Base-by-base conservation (phyloP, 2,113 vertebrate species). In the Brevimyrus niger region DNA sequence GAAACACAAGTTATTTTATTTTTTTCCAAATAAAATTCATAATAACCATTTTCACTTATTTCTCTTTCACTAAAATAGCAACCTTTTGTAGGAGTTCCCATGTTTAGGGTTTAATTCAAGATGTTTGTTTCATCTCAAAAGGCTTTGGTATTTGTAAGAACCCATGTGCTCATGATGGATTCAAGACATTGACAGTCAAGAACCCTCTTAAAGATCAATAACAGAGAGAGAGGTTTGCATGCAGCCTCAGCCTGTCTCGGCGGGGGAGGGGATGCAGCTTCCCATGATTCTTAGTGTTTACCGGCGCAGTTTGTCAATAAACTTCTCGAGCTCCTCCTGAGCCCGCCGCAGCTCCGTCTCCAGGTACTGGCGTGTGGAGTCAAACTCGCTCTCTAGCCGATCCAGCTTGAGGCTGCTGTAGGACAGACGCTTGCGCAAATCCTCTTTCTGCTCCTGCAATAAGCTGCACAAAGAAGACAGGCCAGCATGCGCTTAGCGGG, bases 281-380 rank as follows among this genome's bases (percentile, higher is more conserved):
- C 69, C 17, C 31, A 31, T 4, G n/a, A 35, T 38, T 38, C 27
- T 35, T 19, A 89, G 1, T 2, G 48, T 73, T 50, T 92, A 99
- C 98, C 98, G 97, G 94, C 97, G 98, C 90, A 99, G 97, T 91
- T 99, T 99, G 92, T 99, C 98, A 23, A 98, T 99, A 87, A 98
- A 97, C 92, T 99, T 99, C 93, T 99, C 98, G 91, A 99, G 95
- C 89, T 99, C 98, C 92, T 99, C 98, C 3, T 98, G 97, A 46
- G 98, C 98, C 90, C 98, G 96, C 46, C 97, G 96, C 89, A 99
- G 96, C 94, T 99, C 98, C 51, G 98, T 96, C 94, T 99, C 98
- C 94, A 99, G 94, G 92, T 98, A 98, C 94, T 99, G 97, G 38
- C 98, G 96, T 0, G 98, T 97, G 10, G 97, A 98, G 91, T 98